A percentile compares a stretch with the other conserved stretches of the same genome.
Conservation (phyloP, 2,797 vertebrate species). For the Merluccius polli region DNA sequence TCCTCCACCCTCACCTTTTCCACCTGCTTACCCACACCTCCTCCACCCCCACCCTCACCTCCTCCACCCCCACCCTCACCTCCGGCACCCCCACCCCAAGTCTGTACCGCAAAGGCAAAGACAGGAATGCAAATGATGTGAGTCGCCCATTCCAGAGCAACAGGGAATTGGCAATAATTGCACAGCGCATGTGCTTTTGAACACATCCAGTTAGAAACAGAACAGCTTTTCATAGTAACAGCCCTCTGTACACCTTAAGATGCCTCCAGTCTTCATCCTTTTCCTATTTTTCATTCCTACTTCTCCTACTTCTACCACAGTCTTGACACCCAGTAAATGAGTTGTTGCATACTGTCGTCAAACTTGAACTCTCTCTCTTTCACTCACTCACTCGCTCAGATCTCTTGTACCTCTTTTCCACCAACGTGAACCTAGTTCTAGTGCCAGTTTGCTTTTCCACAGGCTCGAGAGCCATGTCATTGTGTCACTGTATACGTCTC, state of each 20-base stretch:
- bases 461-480: no score
- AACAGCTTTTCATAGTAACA: background rate
- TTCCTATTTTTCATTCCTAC: no score
- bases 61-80: background rate
- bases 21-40: background rate
- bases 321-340: background rate
- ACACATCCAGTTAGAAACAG: background rate
- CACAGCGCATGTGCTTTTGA: background rate
- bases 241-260: background rate
- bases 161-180: background rate
- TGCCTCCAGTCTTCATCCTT: no score
- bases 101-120: no score
- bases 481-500: no score
- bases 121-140: background rate
- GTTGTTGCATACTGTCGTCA: background rate
- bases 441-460: no score
- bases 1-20: background rate
- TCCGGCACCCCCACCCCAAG: background rate
- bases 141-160: background rate
- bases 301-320: background rate
- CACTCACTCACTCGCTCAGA: no score
- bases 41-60: background rate
- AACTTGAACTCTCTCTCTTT: background rate
- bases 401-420: no score
- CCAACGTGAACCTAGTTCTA: no score